Conservation (phyloP, 2,797 vertebrate species). For the Thamnophis elegans region DNA sequence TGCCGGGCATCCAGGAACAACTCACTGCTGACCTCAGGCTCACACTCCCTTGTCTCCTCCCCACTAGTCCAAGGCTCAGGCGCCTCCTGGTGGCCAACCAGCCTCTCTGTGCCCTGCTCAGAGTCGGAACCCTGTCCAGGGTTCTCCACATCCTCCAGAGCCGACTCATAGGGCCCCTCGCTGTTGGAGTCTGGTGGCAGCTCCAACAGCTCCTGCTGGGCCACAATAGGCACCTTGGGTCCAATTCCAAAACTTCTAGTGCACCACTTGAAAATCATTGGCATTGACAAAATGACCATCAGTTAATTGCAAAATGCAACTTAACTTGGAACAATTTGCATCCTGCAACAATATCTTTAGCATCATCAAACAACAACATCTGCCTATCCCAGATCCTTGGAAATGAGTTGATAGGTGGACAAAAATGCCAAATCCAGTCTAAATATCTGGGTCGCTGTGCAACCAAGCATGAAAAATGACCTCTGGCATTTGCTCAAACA, state of each 20-base stretch:
- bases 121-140: too few relatives aligned
- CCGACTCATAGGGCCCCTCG: too few relatives aligned
- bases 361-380: not conserved
- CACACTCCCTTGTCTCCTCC: too few relatives aligned
- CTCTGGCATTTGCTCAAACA: not conserved
- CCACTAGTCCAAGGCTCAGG: too few relatives aligned
- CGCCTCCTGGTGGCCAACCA: too few relatives aligned
- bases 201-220: too few relatives aligned
- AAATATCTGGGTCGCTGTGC: not conserved
- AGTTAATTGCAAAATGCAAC: not conserved
- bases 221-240: not conserved
- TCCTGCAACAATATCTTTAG: not conserved
- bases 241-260: not conserved
- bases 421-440: not conserved
- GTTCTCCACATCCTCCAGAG: too few relatives aligned
- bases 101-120: too few relatives aligned
- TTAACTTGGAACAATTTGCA: not conserved
- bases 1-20: too few relatives aligned
- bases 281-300: not conserved
- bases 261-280: not conserved
- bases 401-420: not conserved
- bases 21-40: too few relatives aligned
- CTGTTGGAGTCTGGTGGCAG: too few relatives aligned
- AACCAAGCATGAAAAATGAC: not conserved
- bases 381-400: not conserved